Conservation (phyloP, 2,113 vertebrate genomes). For the Nerophis lumbriciformis region DNA sequence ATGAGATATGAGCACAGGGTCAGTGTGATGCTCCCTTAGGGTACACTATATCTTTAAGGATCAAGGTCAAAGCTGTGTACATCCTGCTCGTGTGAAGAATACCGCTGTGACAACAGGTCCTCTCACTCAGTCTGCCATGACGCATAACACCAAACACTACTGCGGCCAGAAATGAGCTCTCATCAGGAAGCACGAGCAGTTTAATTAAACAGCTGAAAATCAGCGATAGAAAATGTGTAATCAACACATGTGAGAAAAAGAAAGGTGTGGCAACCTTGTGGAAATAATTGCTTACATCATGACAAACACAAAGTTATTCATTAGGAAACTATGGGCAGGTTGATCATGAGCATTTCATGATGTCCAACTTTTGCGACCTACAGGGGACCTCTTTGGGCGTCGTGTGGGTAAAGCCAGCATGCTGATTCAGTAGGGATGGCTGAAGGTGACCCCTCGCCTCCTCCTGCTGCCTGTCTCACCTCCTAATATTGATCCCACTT, state of each 20-base stretch:
- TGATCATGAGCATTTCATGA: slow-evolving; percentile 57
- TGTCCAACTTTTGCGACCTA: slow-evolving; percentile 67
- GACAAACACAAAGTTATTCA: slow-evolving; percentile 46
- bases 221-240: slow-evolving; percentile 1
- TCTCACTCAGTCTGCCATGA: slow-evolving; percentile 35
- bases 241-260: slow-evolving; percentile 7
- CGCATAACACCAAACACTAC: slow-evolving; percentile 15
- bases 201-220: slow-evolving; percentile 55
- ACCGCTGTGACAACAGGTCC: slow-evolving; percentile 54
- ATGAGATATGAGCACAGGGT: slow-evolving; percentile 31
- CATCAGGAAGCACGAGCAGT: slow-evolving; percentile 42
- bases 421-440: slow-evolving; percentile 73
- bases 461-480: slow-evolving; percentile 61
- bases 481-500: slow-evolving; percentile 71
- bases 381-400: slow-evolving; percentile 51
- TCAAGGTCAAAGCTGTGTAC: slow-evolving; percentile 48
- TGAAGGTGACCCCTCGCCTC: slow-evolving; percentile 74
- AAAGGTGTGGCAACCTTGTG: slow-evolving; percentile 19
- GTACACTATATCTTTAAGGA: slow-evolving; percentile 32
- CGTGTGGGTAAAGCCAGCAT: slow-evolving; percentile 44
- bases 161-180: slow-evolving; percentile 46
- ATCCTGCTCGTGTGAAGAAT: slow-evolving; percentile 14
- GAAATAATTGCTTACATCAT: slow-evolving; percentile 34
- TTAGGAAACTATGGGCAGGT: slow-evolving; percentile 13
- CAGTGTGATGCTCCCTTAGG: slow-evolving; percentile 20